Evolutionary conservation across 1,140 invertebrate species (phyloP), one percentile per base, ranked within the genome.

Genomic region (Glossosoma conforme): DNA sequence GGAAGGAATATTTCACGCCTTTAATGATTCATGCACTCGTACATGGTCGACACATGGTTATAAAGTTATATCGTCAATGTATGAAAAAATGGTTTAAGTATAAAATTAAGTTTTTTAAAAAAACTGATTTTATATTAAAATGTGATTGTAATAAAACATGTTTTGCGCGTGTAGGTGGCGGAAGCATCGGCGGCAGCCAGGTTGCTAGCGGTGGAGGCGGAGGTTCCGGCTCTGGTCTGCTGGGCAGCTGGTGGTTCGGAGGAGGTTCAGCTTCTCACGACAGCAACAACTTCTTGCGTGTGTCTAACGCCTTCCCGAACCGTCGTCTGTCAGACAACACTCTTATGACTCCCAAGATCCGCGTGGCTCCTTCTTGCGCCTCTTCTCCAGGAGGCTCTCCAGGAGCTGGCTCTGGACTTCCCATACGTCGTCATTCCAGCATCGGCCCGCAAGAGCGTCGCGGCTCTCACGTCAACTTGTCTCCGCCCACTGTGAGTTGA

Each of bases 241-340:
- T 88, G 52, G 84, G 82, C 24, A 78, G 80, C 46, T 88, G 85
- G 81, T 88, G 79, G 80, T 83, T 83, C 56, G 79, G 80, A 47
- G 79, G 75, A 54, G 82, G 84, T 1, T 81, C 86, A 0, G 86
- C 85, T 15, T 85, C 85, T 20, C 86, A 87, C 15, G 90, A 93
- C 18, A 89, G 92, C 63, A 87, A 84, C 63, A 92, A 93, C 70
- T 89, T 91, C 71, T 74, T 94, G 61, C 80, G 87, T 32, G 91
- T 94, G 2, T 80, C 81, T 28, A 89, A 84, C 61, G 81, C 83
- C 2, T 88, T 89, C 64, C 83, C 88, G 14, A 91, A 84, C 64
- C 82, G 91, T 37, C 83, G 91, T 24, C 78, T 93, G 17, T 93
- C 90, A 2, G 91, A 95, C 70, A 94, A 93, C 69, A 91, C 89